Base-by-base conservation (phyloP, 2,797 vertebrate genomes). In the Rhinoraja longicauda region DNA sequence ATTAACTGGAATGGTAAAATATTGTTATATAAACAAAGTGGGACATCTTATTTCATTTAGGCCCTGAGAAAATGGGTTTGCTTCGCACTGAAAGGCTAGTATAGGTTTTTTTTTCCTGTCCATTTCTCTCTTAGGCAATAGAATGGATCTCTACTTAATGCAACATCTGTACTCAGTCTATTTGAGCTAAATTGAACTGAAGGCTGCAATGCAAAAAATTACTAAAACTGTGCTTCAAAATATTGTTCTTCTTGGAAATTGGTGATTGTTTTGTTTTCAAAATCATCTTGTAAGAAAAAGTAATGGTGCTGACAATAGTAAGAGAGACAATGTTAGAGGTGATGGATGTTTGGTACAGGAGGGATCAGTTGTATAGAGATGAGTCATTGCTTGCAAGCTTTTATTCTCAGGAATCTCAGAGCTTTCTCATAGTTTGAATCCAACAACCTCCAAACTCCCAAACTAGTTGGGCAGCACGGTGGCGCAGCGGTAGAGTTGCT, bases 1-100 rank as follows among this genome's bases (percentile, higher is more conserved):
- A 88, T 88, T 67, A 67, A 32, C 88, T 88, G n/a, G 17, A 88
- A 32, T 67, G 17, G 62, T 88, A 88, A 88, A 88, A 32, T 59
- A 88, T 88, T 8, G n/a, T 21, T 88, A 17, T 39, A 67, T 88
- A 88, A 88, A 88, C 59, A 88, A 88, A 36, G 17, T 88, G n/a
- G 59, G 2, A 67, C 62, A 36, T 24, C 17, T 67, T 88, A 67
- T 67, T 88, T 32, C 84, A 67, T 88, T 67, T 88, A 32, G 19
- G 62, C 9, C 59, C 59, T 36, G 84, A 36, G 17, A 67, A 36
- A 88, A 67, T 88, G 15, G 59, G 17, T 88, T 88, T 67, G n/a
- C 59, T 19, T 67, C 36, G 8, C 59, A 67, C 67, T 88, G 36
- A 64, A 88, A 88, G 84, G 17, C 62, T 36, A 67, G 17, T 17